These are phyloP conservation scores for Lacanobia oleracea DNA, from an alignment of 2,888 invertebrate genomes.

Conservation along the genomic window DNA sequence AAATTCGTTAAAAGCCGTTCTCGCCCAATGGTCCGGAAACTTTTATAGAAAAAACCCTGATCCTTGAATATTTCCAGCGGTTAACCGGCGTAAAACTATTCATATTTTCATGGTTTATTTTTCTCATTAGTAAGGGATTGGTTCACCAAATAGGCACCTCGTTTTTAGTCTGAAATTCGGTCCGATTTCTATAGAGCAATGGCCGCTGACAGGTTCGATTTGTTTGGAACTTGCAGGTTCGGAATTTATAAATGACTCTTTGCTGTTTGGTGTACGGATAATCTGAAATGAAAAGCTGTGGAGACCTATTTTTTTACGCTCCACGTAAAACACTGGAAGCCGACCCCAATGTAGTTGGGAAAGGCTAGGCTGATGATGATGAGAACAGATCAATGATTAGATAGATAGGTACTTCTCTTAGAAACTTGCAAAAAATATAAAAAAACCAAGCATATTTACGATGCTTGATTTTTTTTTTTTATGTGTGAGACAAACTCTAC, in stretches of 20 bases:
- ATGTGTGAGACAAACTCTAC: too few relatives aligned
- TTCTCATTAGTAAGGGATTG: constrained; percentile 62
- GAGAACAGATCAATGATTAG: neutral
- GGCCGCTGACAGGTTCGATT: constrained; percentile 59
- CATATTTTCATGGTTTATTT: constrained; percentile 62
- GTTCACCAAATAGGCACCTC: constrained; percentile 66
- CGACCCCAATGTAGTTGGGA: too few relatives aligned
- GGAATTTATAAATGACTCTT: constrained; percentile 53
- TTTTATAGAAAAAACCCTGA: constrained; percentile 26
- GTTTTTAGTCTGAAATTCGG: constrained; percentile 61
- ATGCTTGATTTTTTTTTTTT: too few relatives aligned
- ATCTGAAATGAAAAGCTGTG: constrained; percentile 27
- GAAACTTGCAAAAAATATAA: neutral
- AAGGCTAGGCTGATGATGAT: too few relatives aligned
- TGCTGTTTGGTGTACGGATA: constrained; percentile 39
- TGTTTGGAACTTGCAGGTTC: constrained; percentile 59
- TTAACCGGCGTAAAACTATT: constrained; percentile 40
- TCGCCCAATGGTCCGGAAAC: constrained; percentile 31
- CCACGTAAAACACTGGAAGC: too few relatives aligned
- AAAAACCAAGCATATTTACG: too few relatives aligned
- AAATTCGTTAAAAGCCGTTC: constrained; percentile 27
- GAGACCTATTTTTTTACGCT: constrained; percentile 29
- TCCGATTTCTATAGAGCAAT: constrained; percentile 48
- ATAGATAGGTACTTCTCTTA: neutral
- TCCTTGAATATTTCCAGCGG: constrained; percentile 19